Evolutionary conservation across 2,113 vertebrate species (phyloP), one percentile per base, ranked within the genome.

Genomic region (Lepisosteus osseus): DNA sequence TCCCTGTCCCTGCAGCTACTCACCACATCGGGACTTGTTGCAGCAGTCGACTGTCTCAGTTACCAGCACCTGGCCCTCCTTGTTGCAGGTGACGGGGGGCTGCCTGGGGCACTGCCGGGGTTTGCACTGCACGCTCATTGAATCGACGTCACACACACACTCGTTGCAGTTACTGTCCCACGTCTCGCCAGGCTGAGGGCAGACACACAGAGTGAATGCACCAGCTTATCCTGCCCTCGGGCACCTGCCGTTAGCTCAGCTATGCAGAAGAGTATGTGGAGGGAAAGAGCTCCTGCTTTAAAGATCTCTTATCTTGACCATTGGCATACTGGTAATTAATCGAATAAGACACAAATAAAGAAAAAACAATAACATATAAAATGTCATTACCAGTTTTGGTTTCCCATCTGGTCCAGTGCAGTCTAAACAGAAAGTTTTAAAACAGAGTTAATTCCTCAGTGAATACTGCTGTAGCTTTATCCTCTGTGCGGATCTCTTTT

Each of bases 131-230:
- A 76, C 41, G 6, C 7, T 69, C 41, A 65, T 65, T 47, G 59
- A 59, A 59, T 72, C 17, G 7, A 3, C 6, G 15, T 55, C 7
- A 54, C 75, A 76, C 8, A 65, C 29, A n/a, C 75, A 76, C 9
- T 54, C 14, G 9, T 73, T 44, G 44, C 75, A 76, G 3, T 43
- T 61, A 6, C 11, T 72, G 5, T 40, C 11, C 75, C 75, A 87
- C n/a, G 55, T 76, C 3, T 51, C 14, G 12, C 79, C 78, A 56
- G 71, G 59, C 87, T 88, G 69, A n/a, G 42, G 54, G 42, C 0
- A 29, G 41, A 29, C 4, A 45, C 42, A 59, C 7, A 44, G 43
- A 61, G 17, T 7, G 13, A 15, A 29, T 4, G 6, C 13, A 4
- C 6, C 7, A 15, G 59, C 14, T 13, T 11, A 13, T 11, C 13